Base-by-base conservation (phyloP, 1,140 invertebrate genomes). In the Papilio polytes region DNA sequence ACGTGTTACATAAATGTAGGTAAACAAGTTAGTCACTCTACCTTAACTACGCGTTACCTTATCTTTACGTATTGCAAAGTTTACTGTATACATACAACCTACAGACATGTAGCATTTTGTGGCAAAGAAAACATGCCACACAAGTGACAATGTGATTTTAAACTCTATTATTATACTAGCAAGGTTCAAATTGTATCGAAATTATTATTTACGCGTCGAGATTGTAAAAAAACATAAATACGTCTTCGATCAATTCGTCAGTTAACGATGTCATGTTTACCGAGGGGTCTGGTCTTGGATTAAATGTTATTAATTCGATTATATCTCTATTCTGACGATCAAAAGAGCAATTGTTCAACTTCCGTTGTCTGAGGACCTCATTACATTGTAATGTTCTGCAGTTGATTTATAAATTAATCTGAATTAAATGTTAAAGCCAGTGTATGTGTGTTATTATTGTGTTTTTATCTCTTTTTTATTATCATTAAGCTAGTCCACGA, bases 321-420 rank as follows among this genome's bases (percentile, higher is more conserved):
- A 86, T 84, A 78, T 81, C 86, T 83, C 82, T 81, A 70, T 31
- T 2, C 13, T 31, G 63, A 36, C 87, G 85, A 89, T 87, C 81
- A 89, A 91, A 92, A 85, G 89, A 87, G 85, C 90, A 92, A 92
- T 92, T 92, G 88, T 84, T 88, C 73, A 81, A 82, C 87, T 87
- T 92, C 90, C 90, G 89, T 84, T 83, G 74, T 84, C 85, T 87
- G 87, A 78, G 84, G 83, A 82, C 85, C 86, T 85, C 82, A 78
- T 87, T 80, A 81, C 80, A 53, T 76, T 18, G 20, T n/a, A 76
- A n/a, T n/a, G 41, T 73, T 70, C 63, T 31, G 13, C 13, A 66
- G 20, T 31, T 70, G 3, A 31, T 31, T 70, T 70, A 31, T 70
- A 31, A 36, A 31, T 70, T 70, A 70, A 70, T 70, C 3, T 26